Evolutionary conservation across 2,797 vertebrate species (phyloP).

Genomic region (Propithecus deckenii): DNA sequence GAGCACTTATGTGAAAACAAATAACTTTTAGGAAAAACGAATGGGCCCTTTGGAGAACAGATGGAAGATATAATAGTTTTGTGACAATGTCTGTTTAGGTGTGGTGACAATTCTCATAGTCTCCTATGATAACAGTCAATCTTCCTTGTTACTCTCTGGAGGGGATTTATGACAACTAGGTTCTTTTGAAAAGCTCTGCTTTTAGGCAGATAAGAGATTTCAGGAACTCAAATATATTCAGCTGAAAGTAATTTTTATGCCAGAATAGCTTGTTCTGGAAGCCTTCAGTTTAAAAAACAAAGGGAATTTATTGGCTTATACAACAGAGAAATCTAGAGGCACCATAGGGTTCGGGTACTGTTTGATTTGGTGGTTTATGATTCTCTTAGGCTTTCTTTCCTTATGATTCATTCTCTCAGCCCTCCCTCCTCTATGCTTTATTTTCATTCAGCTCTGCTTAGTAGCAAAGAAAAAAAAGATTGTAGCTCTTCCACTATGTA

Average conservation of each 20-base stretch:
- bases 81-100: constrained; percentile 6
- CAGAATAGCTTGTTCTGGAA: neutral
- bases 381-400: constrained; percentile 17
- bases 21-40: constrained; percentile 16
- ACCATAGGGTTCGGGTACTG: neutral
- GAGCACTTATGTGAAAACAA: neutral
- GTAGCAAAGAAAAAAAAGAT: neutral
- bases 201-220: constrained; percentile 34
- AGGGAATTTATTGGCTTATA: constrained; percentile 17
- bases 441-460: neutral
- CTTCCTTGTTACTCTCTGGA: constrained; percentile 12
- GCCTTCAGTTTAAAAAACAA: constrained; percentile 24
- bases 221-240: constrained; percentile 38
- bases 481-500: neutral
- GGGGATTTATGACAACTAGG: neutral
- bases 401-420: neutral
- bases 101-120: neutral
- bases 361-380: constrained; percentile 23
- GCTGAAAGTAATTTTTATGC: constrained; percentile 34
- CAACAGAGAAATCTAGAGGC: constrained; percentile 15
- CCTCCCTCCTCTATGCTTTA: neutral
- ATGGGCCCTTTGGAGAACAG: neutral
- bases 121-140: neutral
- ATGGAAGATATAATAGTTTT: neutral
- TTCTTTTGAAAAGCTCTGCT: constrained; percentile 8